Evolutionary conservation across 2,888 invertebrate species (phyloP), one percentile per base, ranked within the genome.

Genomic region (Smittia sp.): DNA sequence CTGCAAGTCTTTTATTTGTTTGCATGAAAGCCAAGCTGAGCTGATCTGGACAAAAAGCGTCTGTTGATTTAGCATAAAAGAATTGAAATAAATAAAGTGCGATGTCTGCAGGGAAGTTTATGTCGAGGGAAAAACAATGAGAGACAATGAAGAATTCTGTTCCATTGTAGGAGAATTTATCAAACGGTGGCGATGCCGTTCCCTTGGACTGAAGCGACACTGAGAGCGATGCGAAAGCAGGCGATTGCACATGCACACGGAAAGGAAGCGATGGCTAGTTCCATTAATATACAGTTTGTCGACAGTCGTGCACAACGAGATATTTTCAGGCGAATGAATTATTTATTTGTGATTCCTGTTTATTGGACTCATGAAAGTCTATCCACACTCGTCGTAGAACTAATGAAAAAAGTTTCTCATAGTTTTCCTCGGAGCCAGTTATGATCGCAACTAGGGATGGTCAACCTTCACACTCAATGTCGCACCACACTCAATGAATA

Each of bases 11-110:
- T 46, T 46, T 11, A 46, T 46, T 15, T 46, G 46, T 46, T 46
- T 46, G 46, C 46, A 46, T 46, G n/a, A 46, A 46, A 46, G 46
- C 46, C n/a, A 46, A 58, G 11, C 18, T 20, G 22, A 58, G 11
- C 18, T n/a, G n/a, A n/a, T n/a, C n/a, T n/a, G 22, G 22, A 20
- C 15, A 11, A 13, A 67, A 67, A 67, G 41, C 20, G 22, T 46
- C 32, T 63, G 63, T 25, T 63, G 25, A 63, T 63, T 63, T 25
- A 18, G 22, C 27, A 39, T 9, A 20, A 54, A 54, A 52, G 68
- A 69, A 52, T 22, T 25, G 46, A 68, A 69, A 69, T 52, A 69
- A 69, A 69, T 69, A 69, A 69, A 69, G 69, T 69, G 69, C 52
- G 52, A 6, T 69, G 69, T 69, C 69, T 54, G 25, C 69, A 54